phyloP scores from a whole-genome alignment of 2,888 invertebrate species.

The Brenthis hecate region DNA sequence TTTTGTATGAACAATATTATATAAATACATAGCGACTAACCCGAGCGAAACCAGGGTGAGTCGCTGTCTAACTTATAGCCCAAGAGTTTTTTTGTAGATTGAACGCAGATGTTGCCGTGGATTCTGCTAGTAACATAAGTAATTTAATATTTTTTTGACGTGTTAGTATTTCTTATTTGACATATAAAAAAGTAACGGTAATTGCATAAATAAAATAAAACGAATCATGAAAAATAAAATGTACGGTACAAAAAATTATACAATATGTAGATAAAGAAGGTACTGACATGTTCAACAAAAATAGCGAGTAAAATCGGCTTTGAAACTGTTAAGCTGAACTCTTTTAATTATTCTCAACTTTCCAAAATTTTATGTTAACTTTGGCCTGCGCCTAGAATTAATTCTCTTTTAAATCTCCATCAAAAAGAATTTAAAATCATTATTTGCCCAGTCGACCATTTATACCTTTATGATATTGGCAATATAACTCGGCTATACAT shows the following conservation, averaged over 20 bases:
- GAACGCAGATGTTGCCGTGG: no score
- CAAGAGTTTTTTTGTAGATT: no score
- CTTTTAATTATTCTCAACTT: constrained; percentile 43
- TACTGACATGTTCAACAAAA: constrained; percentile 35
- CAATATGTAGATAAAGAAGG: background rate
- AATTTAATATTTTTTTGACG: no score
- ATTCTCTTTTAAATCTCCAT: constrained; percentile 22
- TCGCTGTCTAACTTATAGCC: no score
- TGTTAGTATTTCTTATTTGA: no score
- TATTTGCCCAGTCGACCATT: no score
- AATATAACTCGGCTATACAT: no score
- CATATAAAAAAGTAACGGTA: background rate
- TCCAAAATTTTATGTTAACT: constrained; percentile 32
- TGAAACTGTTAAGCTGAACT: constrained; percentile 42
- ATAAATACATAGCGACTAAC: no score
- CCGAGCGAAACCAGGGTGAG: no score
- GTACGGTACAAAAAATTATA: background rate
- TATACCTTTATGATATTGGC: no score
- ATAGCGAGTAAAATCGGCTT: constrained; percentile 38
- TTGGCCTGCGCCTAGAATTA: constrained; percentile 35
- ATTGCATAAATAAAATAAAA: background rate
- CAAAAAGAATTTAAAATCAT: background rate
- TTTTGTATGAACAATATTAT: no score
- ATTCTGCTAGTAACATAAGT: no score
- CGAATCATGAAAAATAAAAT: constrained; percentile 3